Base-by-base conservation (phyloP, 2,113 vertebrate genomes). In the Perognathus longimembris region DNA sequence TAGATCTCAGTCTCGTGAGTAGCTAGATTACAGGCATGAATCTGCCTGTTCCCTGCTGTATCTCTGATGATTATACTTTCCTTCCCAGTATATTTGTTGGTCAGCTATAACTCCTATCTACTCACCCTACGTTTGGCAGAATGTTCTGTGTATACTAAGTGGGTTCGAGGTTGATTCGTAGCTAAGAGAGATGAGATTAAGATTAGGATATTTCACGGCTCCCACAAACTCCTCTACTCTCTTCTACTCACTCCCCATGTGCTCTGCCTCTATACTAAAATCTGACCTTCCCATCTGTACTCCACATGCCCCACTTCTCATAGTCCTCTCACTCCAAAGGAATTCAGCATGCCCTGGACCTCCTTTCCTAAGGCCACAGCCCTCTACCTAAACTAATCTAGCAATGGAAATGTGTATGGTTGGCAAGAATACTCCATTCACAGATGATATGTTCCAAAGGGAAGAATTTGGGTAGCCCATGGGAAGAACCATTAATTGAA, bases 141-240 rank as follows among this genome's bases (percentile, higher is more conserved):
- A 24, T 42, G 21, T 12, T 64, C 1, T 64, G 7, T 73, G 63
- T 84, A 30, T 17, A 86, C 38, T 71, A 86, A 61, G 17, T 77
- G 57, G 42, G 54, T 54, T 21, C 12, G 69, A 81, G 40, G 32
- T 69, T 88, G 66, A 66, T 71, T 54, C 76, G 57, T 63, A 26
- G 28, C 8, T 1, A 63, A 95, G 3, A 42, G 24, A 91, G 38
- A 67, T 4, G 1, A 54, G 10, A 79, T 79, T 63, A 21, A 64
- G 12, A 73, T 6, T 14, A 84, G 73, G 84, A 26, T 92, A 87
- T 84, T 93, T 71, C 45, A 77, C 81, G 28, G 30, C 70, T 86
- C 34, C 15, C 28, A 66, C 1, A 66, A 78, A 7, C 30, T 87
- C 20, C 45, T 45, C 45, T 59, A 40, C 3, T 17, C 34, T 14